Base-by-base conservation (phyloP, 64 coral and sea anemone genomes). In the Montipora cactus region DNA sequence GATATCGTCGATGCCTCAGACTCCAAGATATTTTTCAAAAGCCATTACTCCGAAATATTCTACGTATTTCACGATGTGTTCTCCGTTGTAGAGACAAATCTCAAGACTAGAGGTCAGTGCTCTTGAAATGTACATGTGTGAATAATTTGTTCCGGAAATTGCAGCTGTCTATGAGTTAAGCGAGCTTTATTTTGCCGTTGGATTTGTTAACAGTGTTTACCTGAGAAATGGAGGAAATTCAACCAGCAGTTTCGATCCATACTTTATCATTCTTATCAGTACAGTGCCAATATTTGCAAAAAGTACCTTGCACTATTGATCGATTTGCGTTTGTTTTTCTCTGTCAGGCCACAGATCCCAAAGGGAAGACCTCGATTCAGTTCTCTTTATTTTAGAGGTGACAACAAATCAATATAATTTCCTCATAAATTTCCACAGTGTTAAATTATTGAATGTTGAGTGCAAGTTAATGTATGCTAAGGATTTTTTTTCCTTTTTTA, bases 1-100 rank as follows among this genome's bases (percentile, higher is more conserved):
- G 95, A 97, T 94, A 87, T 77, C 75, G 94, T 94, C 57, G 97
- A 96, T 79, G 69, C 77, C 69, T 77, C 94, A 49, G 97, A 98
- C 68, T 81, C 97, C 16, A 98, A 91, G 77, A 95, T 91, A 81
- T 98, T 98, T 90, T 96, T 98, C 53, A 79, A 89, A 19, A 92
- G 88, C 20, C 91, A 98, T 89, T 98, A 98, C 62, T 96, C 94
- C 67, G 97, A 96, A 66, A 96, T 98, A 72, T 98, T 93, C 75
- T 98, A 96, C 88, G 92, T 98, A 58, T 98, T 95, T 90, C 90
- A 98, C 79, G 97, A 98, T 92, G 91, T 96, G 18, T 98, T 98
- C 83, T 96, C 91, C 45, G 58, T 88, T 44, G 91, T 98, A n/a
- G 97, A 98, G 81, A 77, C 77, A 49, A 98, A 93, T 58, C 89